phyloP scores from a whole-genome alignment of 35 echinoderm and acorn worm genomes.

The Heliocidaris erythrogramma region DNA sequence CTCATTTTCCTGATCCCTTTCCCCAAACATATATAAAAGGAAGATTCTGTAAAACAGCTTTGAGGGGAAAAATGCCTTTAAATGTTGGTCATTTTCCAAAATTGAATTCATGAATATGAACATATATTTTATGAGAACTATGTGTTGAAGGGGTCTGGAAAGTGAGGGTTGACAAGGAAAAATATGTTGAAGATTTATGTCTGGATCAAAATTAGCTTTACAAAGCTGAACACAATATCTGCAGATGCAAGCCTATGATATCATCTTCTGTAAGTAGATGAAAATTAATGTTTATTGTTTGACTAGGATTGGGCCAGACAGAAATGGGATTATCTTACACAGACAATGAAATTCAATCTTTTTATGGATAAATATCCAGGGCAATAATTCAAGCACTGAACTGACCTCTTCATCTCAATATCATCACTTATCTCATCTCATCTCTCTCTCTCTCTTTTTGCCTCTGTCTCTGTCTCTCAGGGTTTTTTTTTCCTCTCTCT shows the following conservation, averaged over 20 bases:
- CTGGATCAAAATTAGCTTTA: background rate
- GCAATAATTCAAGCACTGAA: background rate
- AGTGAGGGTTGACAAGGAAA: no score
- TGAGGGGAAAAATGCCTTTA: no score
- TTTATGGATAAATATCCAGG: slow-evolving; percentile 34
- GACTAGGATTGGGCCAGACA: background rate
- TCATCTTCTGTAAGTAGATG: background rate
- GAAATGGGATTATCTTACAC: background rate
- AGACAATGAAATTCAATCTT: slow-evolving; percentile 21
- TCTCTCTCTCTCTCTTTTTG: background rate
- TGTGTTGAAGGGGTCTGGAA: no score
- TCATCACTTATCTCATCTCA: background rate
- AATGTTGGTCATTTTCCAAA: no score
- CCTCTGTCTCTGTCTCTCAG: background rate
- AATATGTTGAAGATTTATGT: background rate
- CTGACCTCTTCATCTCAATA: slow-evolving; percentile 26
- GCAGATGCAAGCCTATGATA: background rate
- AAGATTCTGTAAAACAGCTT: no score
- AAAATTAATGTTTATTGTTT: slow-evolving; percentile 6
- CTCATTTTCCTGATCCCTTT: no score
- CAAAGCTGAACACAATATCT: background rate
- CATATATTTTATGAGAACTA: no score
- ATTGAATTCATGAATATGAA: no score
- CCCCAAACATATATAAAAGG: no score
- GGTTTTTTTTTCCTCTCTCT: background rate